phyloP scores from a whole-genome alignment of 2,113 vertebrate species.

The Urocitellus parryii region DNA sequence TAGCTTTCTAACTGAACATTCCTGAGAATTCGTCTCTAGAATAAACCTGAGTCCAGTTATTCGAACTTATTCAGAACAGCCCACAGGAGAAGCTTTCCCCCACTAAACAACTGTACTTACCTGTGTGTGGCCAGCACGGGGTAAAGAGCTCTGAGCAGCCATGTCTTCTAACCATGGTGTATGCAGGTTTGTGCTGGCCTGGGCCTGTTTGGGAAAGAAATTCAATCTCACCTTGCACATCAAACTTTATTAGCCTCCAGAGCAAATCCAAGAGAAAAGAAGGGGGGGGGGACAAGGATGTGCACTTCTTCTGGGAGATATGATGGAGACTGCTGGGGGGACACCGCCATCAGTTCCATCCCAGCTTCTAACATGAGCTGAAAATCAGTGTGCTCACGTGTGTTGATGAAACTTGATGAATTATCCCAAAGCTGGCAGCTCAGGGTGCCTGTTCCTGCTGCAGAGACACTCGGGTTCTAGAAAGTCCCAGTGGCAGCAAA shows the following conservation, averaged over 20 bases:
- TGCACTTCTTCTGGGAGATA: background rate
- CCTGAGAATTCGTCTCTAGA: background rate
- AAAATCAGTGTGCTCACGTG: constrained; percentile 47
- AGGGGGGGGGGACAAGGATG: too few relatives aligned
- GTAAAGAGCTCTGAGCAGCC: background rate
- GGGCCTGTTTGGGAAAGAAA: background rate
- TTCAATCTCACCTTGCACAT: background rate
- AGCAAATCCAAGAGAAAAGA: background rate
- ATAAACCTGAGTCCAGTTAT: background rate
- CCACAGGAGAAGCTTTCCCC: background rate
- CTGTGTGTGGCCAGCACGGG: background rate
- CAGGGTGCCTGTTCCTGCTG: constrained; percentile 2
- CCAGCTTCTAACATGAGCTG: constrained; percentile 37
- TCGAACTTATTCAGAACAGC: background rate
- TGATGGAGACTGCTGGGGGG: background rate
- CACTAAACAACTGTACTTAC: background rate
- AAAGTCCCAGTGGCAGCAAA: constrained; percentile 50
- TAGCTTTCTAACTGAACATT: background rate
- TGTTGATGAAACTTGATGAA: constrained; percentile 51
- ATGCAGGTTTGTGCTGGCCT: background rate
- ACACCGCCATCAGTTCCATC: background rate
- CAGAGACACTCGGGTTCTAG: background rate
- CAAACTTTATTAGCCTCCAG: background rate
- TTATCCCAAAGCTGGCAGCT: constrained; percentile 53
- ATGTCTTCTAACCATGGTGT: background rate